A percentile compares a stretch with the other conserved stretches of the same genome.
phyloP scores from a whole-genome alignment of 2,888 invertebrate genomes.

The Diloba caeruleocephala region DNA sequence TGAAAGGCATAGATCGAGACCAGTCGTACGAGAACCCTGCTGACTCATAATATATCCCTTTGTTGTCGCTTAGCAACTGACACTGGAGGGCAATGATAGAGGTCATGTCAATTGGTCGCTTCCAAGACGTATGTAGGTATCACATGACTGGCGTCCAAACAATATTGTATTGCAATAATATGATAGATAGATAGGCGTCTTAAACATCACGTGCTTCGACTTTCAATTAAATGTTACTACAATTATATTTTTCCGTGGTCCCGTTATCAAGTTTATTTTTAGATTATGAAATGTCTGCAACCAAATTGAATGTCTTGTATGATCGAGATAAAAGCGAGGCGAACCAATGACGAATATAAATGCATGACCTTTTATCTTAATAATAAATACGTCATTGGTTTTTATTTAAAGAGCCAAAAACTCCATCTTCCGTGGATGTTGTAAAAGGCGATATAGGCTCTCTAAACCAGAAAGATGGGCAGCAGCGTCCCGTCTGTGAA shows the following conservation, averaged over 20 bases:
- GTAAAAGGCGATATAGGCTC: too few relatives aligned
- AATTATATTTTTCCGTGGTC: slow-evolving; percentile 39
- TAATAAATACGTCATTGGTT: too few relatives aligned
- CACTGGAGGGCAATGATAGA: slow-evolving; percentile 35
- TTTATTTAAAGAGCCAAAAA: too few relatives aligned
- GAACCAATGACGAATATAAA: slow-evolving; percentile 1
- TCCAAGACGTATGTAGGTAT: slow-evolving; percentile 42
- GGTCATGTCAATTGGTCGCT: slow-evolving; percentile 52
- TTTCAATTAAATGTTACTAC: slow-evolving; percentile 52
- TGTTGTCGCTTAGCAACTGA: slow-evolving; percentile 24
- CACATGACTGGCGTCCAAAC: slow-evolving; percentile 53
- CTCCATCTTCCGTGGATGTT: too few relatives aligned
- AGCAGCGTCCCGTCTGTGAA: too few relatives aligned
- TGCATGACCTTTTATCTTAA: too few relatives aligned
- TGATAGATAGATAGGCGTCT: slow-evolving; percentile 39
- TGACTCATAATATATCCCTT: slow-evolving; percentile 49
- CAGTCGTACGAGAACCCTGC: slow-evolving; percentile 55
- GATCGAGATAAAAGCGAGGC: background rate
- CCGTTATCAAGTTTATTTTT: slow-evolving; percentile 47
- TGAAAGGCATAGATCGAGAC: slow-evolving; percentile 63
- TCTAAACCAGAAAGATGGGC: too few relatives aligned
- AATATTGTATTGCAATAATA: slow-evolving; percentile 53
- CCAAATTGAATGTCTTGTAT: slow-evolving; percentile 2
- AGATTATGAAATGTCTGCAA: slow-evolving; percentile 20
- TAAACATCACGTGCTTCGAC: slow-evolving; percentile 55